A percentile compares a stretch with the other conserved stretches of the same genome.
Evolutionary conservation across 2,888 invertebrate genomes (phyloP).

Genomic region (Thereva unica): DNA sequence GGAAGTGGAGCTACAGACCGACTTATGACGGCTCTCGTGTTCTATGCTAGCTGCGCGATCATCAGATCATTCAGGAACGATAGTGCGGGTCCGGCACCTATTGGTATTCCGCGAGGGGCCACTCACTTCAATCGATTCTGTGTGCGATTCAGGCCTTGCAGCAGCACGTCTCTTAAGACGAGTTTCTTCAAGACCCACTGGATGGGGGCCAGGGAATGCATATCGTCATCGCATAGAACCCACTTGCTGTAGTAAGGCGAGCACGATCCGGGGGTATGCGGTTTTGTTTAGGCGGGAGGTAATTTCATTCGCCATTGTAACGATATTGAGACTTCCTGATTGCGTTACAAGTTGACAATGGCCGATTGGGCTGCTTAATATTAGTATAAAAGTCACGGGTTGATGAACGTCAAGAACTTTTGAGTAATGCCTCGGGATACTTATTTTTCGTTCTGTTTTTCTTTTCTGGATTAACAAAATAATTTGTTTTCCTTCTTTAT

Average conservation of each 20-base stretch:
- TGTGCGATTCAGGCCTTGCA: neutral
- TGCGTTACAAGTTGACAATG: constrained; percentile 35
- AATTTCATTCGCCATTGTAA: constrained; percentile 31
- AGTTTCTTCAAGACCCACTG: constrained; percentile 6
- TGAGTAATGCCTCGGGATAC: too few relatives aligned
- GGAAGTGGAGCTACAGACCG: too few relatives aligned
- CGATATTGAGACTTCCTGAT: constrained; percentile 37
- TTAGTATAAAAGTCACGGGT: too few relatives aligned
- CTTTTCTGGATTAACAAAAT: too few relatives aligned
- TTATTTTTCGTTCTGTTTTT: too few relatives aligned
- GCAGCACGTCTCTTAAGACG: too few relatives aligned
- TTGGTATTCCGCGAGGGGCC: constrained; percentile 1
- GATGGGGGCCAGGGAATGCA: too few relatives aligned
- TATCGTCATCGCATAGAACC: too few relatives aligned
- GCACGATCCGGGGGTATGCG: neutral
- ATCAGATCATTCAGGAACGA: constrained; percentile 2
- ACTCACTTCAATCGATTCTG: neutral
- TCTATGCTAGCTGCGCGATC: constrained; percentile 18
- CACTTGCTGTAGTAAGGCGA: neutral
- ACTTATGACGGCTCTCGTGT: too few relatives aligned
- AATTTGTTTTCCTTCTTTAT: too few relatives aligned
- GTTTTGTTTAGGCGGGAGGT: constrained; percentile 3
- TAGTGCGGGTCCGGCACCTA: constrained; percentile 10
- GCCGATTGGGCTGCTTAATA: constrained; percentile 6
- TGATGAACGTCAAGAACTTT: too few relatives aligned